Evolutionary conservation across 2,797 vertebrate species (phyloP).

Genomic region (Xerus rutilus): DNA sequence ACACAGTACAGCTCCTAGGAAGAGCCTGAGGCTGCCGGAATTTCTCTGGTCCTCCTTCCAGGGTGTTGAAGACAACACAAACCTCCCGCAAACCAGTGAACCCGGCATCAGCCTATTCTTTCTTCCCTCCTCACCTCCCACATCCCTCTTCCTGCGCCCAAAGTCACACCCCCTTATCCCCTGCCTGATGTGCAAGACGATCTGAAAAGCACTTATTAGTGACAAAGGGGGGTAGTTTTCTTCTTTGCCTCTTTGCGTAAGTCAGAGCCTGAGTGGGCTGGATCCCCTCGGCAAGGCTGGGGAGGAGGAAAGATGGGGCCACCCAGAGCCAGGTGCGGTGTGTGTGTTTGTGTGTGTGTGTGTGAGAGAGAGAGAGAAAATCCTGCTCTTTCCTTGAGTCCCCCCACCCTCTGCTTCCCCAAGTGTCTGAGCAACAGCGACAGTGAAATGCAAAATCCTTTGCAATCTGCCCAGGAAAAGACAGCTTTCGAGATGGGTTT

Average conservation of each 20-base stretch:
- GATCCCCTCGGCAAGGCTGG: background rate
- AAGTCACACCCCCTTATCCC: slow-evolving; percentile 61
- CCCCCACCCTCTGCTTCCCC: background rate
- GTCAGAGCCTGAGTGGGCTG: background rate
- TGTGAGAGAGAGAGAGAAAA: background rate
- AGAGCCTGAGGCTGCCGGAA: background rate
- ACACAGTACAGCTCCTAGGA: background rate
- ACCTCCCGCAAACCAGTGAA: background rate
- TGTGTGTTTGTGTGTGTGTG: background rate
- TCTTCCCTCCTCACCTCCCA: background rate
- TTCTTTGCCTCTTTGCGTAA: background rate
- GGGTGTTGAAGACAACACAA: background rate
- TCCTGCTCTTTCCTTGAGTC: slow-evolving; percentile 34
- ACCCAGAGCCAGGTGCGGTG: slow-evolving; percentile 17
- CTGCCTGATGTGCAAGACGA: slow-evolving; percentile 9
- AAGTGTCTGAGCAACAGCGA: slow-evolving; percentile 73
- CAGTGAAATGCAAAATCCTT: slow-evolving; percentile 78
- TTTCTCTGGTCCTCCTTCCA: background rate
- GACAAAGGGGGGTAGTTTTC: slow-evolving; percentile 20
- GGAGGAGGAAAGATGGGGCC: background rate
- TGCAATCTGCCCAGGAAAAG: slow-evolving; percentile 83
- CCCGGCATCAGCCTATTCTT: background rate
- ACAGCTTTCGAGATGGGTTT: slow-evolving; percentile 81
- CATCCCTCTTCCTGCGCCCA: background rate
- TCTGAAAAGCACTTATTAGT: slow-evolving; percentile 71